Evolutionary conservation across 2,888 invertebrate species (phyloP).

Genomic region (Dinocampus coccinellae): DNA sequence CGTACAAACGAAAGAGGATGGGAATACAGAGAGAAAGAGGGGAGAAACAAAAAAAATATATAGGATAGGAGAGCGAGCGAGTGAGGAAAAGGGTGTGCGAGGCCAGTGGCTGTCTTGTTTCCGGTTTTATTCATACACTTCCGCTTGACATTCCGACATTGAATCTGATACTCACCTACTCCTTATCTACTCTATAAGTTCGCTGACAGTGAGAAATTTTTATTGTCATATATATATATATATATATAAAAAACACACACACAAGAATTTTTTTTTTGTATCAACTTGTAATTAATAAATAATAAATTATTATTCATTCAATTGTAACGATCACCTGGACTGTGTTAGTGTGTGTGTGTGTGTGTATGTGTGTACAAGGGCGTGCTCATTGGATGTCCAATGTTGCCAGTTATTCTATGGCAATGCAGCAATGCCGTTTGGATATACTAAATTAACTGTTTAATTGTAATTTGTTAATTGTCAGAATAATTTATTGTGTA

Average conservation of each 20-base stretch:
- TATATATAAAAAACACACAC: no score
- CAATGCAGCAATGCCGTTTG: not conserved
- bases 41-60: not conserved
- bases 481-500: not conserved
- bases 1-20: not conserved
- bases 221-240: not conserved
- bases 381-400: not conserved
- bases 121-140: conserved; percentile 59
- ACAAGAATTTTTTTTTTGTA: no score
- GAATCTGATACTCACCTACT: conserved; percentile 25
- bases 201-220: not conserved
- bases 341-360: no score
- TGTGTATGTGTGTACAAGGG: no score
- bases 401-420: not conserved
- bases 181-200: not conserved
- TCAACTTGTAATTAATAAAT: not conserved
- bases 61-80: conserved; percentile 4
- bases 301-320: not conserved
- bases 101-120: conserved; percentile 40
- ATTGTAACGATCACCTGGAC: not conserved
- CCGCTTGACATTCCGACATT: conserved; percentile 52
- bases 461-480: not conserved
- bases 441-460: not conserved
- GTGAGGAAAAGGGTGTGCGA: conserved; percentile 26
- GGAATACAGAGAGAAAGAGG: not conserved